These are phyloP conservation scores for Eupithecia inturbata DNA, from an alignment of 2,888 invertebrate genomes.

Conservation along the genomic window DNA sequence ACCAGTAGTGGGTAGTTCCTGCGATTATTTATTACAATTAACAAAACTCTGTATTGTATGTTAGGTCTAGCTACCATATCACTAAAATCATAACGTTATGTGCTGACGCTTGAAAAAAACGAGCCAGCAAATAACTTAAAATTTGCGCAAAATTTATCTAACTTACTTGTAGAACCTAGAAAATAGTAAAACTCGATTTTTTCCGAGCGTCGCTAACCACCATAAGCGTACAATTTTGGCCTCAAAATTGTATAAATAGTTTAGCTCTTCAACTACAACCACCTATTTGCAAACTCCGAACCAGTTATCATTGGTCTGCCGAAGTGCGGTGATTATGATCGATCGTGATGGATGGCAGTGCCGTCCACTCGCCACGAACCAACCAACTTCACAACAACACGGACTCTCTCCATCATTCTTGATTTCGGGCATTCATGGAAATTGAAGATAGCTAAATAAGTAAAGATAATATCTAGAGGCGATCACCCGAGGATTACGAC, in stretches of 20 bases:
- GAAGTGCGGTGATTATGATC: neutral
- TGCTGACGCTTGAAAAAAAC: too few relatives aligned
- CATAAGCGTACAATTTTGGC: too few relatives aligned
- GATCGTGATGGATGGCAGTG: slow-evolving; percentile 1
- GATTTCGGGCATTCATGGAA: neutral
- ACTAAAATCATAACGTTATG: neutral
- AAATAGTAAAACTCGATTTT: too few relatives aligned
- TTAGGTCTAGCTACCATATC: neutral
- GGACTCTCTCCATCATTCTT: slow-evolving; percentile 1
- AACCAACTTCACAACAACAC: slow-evolving; percentile 4
- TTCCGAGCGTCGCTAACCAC: too few relatives aligned
- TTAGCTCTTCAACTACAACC: neutral
- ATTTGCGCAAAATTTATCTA: too few relatives aligned
- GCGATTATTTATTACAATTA: neutral
- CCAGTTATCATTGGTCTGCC: neutral
- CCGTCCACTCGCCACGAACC: neutral
- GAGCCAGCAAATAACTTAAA: too few relatives aligned
- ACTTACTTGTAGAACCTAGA: too few relatives aligned
- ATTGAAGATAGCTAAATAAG: neutral
- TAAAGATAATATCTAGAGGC: neutral
- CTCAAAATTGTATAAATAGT: neutral
- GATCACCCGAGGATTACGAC: neutral
- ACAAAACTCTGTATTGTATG: neutral
- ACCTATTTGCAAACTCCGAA: neutral
- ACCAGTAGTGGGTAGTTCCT: neutral